phyloP scores from a whole-genome alignment of 2,888 invertebrate species.

The Holacanthella duospinosa region DNA sequence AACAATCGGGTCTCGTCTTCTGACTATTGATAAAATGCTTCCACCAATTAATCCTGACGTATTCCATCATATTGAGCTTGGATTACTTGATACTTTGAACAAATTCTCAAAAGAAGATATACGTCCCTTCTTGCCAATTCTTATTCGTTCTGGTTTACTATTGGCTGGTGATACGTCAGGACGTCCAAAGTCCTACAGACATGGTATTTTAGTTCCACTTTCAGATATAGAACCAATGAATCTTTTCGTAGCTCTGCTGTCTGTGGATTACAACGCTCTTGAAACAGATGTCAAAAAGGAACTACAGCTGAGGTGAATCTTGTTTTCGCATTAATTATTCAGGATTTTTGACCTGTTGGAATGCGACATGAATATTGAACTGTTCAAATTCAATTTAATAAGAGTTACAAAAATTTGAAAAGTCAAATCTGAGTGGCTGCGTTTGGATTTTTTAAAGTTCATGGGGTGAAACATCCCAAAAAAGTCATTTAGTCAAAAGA shows the following conservation, averaged over 20 bases:
- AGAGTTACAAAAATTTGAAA: too few relatives aligned
- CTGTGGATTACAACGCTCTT: slow-evolving; percentile 84
- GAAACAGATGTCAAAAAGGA: slow-evolving; percentile 88
- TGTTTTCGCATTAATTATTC: too few relatives aligned
- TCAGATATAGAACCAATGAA: slow-evolving; percentile 89
- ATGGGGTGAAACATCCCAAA: too few relatives aligned
- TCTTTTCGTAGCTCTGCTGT: slow-evolving; percentile 80
- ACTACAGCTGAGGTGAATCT: slow-evolving; percentile 64
- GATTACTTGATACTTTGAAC: slow-evolving; percentile 63
- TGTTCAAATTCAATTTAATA: too few relatives aligned
- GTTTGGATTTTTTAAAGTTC: too few relatives aligned
- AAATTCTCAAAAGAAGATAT: slow-evolving; percentile 67
- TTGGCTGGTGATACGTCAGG: slow-evolving; percentile 76
- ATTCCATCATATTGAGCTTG: slow-evolving; percentile 68
- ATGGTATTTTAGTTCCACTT: slow-evolving; percentile 75
- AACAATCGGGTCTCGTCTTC: not conserved
- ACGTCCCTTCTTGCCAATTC: slow-evolving; percentile 78
- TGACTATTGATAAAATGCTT: slow-evolving; percentile 10
- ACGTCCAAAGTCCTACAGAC: slow-evolving; percentile 70
- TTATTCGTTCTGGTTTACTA: slow-evolving; percentile 84
- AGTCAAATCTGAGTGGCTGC: too few relatives aligned
- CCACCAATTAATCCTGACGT: slow-evolving; percentile 52
- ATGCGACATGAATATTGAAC: too few relatives aligned
- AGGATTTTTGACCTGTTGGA: not conserved
- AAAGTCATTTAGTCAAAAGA: too few relatives aligned